Conservation (phyloP, 2,888 invertebrate genomes). For the Hypomecis atomaria region DNA sequence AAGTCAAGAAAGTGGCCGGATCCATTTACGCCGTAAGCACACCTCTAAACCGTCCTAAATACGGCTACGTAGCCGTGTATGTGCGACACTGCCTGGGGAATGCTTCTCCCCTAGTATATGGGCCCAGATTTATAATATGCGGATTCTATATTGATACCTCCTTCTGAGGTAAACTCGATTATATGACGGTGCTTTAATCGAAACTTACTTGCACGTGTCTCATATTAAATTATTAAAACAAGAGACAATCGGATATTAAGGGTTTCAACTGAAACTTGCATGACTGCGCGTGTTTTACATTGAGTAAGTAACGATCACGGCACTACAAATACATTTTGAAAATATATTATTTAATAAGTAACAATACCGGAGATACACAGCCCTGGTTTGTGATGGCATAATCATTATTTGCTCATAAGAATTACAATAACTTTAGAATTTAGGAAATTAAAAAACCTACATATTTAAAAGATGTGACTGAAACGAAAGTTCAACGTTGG, state of each 20-base stretch:
- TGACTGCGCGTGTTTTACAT: too few relatives aligned
- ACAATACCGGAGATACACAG: too few relatives aligned
- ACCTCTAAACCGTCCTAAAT: conserved; percentile 58
- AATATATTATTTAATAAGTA: too few relatives aligned
- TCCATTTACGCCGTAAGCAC: conserved; percentile 1
- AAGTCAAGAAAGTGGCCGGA: conserved; percentile 7
- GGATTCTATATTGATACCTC: conserved; percentile 35
- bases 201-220: conserved; percentile 14
- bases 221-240: not conserved
- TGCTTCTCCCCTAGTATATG: conserved; percentile 42
- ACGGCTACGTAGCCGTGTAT: conserved; percentile 66
- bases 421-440: too few relatives aligned
- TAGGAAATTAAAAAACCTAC: too few relatives aligned
- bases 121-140: conserved; percentile 42
- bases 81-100: conserved; percentile 58
- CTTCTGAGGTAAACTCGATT: conserved; percentile 31
- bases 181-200: conserved; percentile 22
- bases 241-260: not conserved
- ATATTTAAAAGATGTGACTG: too few relatives aligned
- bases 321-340: too few relatives aligned
- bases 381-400: too few relatives aligned
- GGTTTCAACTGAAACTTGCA: too few relatives aligned
- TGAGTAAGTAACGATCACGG: too few relatives aligned
- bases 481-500: too few relatives aligned
- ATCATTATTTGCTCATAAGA: too few relatives aligned